These are phyloP conservation scores for Folsomia candida DNA, from an alignment of 2,888 invertebrate species.

Conservation along the genomic window DNA sequence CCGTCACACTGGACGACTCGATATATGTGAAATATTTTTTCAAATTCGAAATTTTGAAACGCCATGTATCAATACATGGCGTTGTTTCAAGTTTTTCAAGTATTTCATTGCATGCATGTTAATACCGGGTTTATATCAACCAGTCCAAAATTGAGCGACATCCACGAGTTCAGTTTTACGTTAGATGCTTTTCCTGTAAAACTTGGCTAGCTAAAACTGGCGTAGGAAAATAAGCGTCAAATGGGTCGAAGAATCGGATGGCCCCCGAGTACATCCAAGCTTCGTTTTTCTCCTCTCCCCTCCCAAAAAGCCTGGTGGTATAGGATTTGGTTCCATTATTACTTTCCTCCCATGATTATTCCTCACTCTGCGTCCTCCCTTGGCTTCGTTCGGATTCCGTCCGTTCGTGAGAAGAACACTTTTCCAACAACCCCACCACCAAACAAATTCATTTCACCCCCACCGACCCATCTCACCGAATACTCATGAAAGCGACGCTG, in stretches of 20 bases:
- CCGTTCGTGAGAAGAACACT: not conserved
- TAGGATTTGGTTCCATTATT: not conserved
- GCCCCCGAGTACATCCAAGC: too few relatives aligned
- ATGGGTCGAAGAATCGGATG: not conserved
- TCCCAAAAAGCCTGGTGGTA: not conserved
- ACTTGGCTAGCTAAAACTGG: not conserved
- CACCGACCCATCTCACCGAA: not conserved
- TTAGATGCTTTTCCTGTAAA: not conserved
- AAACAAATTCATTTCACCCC: constrained; percentile 2
- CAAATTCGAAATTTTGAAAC: too few relatives aligned
- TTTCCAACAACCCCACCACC: not conserved
- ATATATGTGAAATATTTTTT: too few relatives aligned
- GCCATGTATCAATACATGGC: too few relatives aligned
- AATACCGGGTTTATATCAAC: too few relatives aligned
- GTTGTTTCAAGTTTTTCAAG: too few relatives aligned
- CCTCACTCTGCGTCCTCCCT: constrained; percentile 7
- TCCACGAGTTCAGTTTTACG: not conserved
- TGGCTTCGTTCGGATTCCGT: constrained; percentile 1
- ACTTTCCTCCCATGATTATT: constrained; percentile 8
- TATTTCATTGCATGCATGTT: too few relatives aligned
- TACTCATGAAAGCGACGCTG: not conserved
- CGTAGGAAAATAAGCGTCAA: too few relatives aligned
- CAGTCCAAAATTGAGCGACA: not conserved
- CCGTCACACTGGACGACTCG: too few relatives aligned
- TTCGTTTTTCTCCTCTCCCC: too few relatives aligned